A percentile compares a stretch with the other conserved stretches of the same genome.
Conservation (phyloP, 1,140 invertebrate species). For the Acromyrmex echinatior region DNA sequence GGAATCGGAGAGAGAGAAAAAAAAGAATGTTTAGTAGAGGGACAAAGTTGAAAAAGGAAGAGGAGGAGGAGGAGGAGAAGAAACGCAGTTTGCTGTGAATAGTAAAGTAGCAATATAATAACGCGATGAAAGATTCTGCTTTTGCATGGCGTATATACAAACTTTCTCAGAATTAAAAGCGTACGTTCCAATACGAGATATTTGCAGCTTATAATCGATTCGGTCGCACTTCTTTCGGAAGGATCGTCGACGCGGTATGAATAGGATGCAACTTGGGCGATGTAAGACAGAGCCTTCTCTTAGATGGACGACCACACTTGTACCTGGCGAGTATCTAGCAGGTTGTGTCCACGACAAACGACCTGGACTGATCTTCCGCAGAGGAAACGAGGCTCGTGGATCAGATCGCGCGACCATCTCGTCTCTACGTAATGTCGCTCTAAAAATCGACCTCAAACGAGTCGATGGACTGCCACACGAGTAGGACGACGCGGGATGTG, state of each 20-base stretch:
- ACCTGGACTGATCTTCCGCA: neutral
- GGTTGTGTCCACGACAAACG: neutral
- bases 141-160: neutral
- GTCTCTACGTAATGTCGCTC: neutral
- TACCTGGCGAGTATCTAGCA: neutral
- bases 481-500: neutral
- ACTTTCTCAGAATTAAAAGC: neutral
- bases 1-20: slow-evolving; percentile 32
- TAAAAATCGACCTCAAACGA: slow-evolving; percentile 4
- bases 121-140: neutral
- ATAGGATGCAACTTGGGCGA: too few species aligned
- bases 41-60: neutral
- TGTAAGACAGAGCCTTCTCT: neutral
- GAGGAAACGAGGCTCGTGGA: neutral
- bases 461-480: slow-evolving; percentile 5
- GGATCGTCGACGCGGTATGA: too few species aligned
- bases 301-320: neutral
- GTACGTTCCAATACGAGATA: neutral
- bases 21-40: slow-evolving; percentile 47
- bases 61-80: neutral
- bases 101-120: slow-evolving; percentile 8
- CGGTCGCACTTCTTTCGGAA: neutral
- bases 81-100: neutral
- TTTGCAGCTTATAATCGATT: neutral
- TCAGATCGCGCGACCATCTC: neutral